A percentile compares a stretch with the other conserved stretches of the same genome.
Evolutionary conservation across 2,888 invertebrate genomes (phyloP).

Genomic region (Crossocerus cetratus): DNA sequence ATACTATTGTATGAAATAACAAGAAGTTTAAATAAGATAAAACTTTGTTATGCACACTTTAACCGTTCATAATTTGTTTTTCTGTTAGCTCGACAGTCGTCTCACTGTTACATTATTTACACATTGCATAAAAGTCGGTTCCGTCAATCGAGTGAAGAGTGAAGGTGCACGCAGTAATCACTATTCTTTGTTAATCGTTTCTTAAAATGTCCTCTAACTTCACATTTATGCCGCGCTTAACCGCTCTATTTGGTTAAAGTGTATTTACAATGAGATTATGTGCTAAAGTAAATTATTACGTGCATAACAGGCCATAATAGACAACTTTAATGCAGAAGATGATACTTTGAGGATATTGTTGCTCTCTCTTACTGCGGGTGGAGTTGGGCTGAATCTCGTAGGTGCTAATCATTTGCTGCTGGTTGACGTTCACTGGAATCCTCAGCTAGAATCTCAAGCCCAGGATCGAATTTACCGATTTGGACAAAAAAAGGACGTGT

Average conservation of each 20-base stretch:
- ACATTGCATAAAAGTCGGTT: too few species aligned
- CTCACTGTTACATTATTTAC: too few species aligned
- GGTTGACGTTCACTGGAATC: slow-evolving; percentile 98
- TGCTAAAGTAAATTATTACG: neutral
- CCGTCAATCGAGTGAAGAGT: too few species aligned
- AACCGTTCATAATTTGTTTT: too few species aligned
- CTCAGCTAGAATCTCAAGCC: slow-evolving; percentile 95
- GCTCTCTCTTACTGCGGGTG: slow-evolving; percentile 94
- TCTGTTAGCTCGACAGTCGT: too few species aligned
- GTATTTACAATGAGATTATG: neutral
- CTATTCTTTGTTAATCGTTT: too few species aligned
- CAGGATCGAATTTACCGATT: slow-evolving; percentile 95
- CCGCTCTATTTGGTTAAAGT: neutral
- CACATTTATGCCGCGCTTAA: too few species aligned
- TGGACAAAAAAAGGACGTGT: slow-evolving; percentile 90
- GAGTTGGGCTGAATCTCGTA: slow-evolving; percentile 94
- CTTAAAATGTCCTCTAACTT: too few species aligned
- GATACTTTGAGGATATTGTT: slow-evolving; percentile 81
- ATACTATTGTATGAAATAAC: too few species aligned
- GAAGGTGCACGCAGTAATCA: too few species aligned
- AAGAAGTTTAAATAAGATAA: too few species aligned
- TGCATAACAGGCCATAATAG: slow-evolving; percentile 62
- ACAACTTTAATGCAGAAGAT: slow-evolving; percentile 62
- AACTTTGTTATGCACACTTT: too few species aligned
- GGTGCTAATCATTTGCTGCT: slow-evolving; percentile 95